Conservation (phyloP, 2,113 vertebrate species). For the Holacanthus passer region DNA sequence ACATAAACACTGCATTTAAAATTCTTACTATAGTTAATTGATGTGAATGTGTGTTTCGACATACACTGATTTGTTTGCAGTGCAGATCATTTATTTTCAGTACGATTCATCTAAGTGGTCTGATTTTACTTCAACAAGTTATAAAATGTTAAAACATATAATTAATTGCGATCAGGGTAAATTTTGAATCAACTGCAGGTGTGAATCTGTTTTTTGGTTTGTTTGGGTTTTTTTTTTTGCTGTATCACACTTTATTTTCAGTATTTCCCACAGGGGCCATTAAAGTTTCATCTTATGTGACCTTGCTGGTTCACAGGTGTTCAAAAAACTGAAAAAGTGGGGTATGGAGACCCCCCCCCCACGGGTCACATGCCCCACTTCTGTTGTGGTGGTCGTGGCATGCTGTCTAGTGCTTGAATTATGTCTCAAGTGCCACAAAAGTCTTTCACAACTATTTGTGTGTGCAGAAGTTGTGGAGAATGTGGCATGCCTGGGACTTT, state of each 20-base stretch:
- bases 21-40: neutral
- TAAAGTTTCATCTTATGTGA: conserved; percentile 38
- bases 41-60: neutral
- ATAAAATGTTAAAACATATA: neutral
- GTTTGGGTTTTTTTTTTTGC: too few relatives aligned
- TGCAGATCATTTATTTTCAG: neutral
- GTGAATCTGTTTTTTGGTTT: too few relatives aligned
- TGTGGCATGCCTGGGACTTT: conserved; percentile 75
- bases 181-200: too few relatives aligned
- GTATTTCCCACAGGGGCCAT: conserved; percentile 52
- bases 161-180: neutral
- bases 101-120: neutral
- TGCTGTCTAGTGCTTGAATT: conserved; percentile 70
- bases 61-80: neutral
- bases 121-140: neutral
- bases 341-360: conserved; percentile 10
- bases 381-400: conserved; percentile 48
- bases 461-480: conserved; percentile 68
- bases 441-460: conserved; percentile 77
- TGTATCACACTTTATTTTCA: neutral
- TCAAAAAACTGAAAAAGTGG: neutral
- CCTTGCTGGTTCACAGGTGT: conserved; percentile 56
- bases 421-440: conserved; percentile 76
- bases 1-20: neutral
- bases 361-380: conserved; percentile 44